phyloP scores from a whole-genome alignment of 2,888 invertebrate genomes.

The Diploptera punctata region DNA sequence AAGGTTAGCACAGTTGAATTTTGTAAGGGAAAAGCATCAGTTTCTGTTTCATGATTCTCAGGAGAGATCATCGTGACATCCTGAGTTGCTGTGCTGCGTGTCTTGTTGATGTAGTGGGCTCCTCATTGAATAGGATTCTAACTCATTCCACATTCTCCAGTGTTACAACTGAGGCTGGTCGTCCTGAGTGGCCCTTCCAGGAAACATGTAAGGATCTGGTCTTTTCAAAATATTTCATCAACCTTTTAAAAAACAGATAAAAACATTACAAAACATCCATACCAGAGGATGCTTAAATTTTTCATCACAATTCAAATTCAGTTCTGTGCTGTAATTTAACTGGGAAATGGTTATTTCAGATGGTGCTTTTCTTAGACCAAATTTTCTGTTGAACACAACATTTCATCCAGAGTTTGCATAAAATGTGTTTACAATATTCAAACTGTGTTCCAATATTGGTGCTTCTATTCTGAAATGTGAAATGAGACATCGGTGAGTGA shows the following conservation, averaged over 20 bases:
- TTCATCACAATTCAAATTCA: background rate
- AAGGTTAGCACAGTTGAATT: too few species aligned
- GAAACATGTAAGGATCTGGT: background rate
- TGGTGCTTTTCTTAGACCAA: background rate
- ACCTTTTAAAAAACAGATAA: background rate
- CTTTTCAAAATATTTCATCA: background rate
- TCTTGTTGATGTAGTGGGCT: background rate
- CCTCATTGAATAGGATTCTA: background rate
- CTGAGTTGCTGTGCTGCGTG: too few species aligned
- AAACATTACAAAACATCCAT: background rate
- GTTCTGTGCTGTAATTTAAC: background rate
- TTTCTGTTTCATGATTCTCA: background rate
- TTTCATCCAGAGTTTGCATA: too few species aligned
- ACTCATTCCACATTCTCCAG: too few species aligned
- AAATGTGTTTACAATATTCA: background rate
- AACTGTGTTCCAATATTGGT: background rate
- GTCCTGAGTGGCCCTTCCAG: background rate
- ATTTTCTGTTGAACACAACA: background rate
- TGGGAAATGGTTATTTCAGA: background rate
- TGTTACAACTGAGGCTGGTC: too few species aligned
- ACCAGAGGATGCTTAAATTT: background rate
- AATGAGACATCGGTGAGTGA: background rate
- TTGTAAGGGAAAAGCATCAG: too few species aligned
- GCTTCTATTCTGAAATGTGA: background rate
- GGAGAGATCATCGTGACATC: background rate